These are phyloP conservation scores for Cydia pomonella DNA, from an alignment of 1,140 invertebrate genomes.

Conservation along the genomic window DNA sequence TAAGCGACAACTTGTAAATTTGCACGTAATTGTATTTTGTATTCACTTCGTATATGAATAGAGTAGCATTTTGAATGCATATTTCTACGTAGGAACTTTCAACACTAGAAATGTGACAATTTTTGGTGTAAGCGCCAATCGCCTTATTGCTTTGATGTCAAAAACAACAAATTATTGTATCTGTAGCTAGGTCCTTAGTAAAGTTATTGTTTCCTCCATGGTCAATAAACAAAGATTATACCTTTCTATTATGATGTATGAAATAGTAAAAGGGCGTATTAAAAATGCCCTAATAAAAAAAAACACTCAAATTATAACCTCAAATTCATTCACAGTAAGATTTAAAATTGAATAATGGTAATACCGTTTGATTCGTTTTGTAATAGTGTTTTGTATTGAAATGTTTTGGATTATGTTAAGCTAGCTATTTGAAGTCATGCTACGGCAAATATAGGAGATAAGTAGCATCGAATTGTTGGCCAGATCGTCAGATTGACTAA, in stretches of 20 bases:
- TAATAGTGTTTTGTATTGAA: background rate
- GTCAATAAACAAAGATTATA: slow-evolving; percentile 25
- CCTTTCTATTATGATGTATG: slow-evolving; percentile 5
- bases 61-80: background rate
- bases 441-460: slow-evolving; percentile 5
- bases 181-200: background rate
- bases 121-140: background rate
- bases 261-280: background rate
- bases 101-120: background rate
- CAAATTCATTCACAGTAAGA: background rate
- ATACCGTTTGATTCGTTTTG: background rate
- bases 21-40: background rate
- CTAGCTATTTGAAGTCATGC: background rate
- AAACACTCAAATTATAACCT: background rate
- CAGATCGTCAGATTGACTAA: background rate
- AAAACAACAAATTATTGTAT: background rate
- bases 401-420: slow-evolving; percentile 7
- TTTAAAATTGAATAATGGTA: background rate
- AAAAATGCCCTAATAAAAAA: background rate
- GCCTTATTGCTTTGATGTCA: background rate
- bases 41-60: background rate
- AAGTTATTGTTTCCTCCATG: slow-evolving; percentile 14
- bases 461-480: background rate
- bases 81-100: background rate
- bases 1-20: background rate